Evolutionary conservation across 1,140 invertebrate genomes (phyloP), one percentile per base, ranked within the genome.

Genomic region (Liolophura sinensis): DNA sequence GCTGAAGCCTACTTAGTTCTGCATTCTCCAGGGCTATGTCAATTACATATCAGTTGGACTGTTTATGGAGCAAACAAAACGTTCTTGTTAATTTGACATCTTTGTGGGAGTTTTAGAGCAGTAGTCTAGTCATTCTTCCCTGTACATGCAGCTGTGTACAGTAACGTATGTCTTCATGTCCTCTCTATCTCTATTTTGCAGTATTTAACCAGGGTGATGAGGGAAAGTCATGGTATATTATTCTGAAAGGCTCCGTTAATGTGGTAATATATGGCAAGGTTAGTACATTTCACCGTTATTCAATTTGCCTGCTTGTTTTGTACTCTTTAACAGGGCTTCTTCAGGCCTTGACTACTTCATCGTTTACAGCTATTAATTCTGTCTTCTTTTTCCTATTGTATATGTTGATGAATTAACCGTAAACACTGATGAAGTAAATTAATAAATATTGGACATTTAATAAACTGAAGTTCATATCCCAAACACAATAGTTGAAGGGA

Each of bases 131-230:
- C 9, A 5, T 40, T 40, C 31, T 40, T 3, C 9, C 31, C 3
- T 40, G 31, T 9, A 40, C 31, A 40, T 3, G 31, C 9, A 9
- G 9, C 31, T 9, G 9, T 40, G 31, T 40, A 40, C 3, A 40
- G 9, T 40, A 5, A 40, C 3, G 31, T 40, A 40, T 40, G 3
- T 9, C 31, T 40, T 20, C 12, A 12, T 61, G 31, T 18, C 5
- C 15, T 16, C 14, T 64, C 14, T 75, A 62, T 76, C 67, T n/a
- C n/a, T n/a, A n/a, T 79, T 78, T 78, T 82, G 55, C 82, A 93
- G 92, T 95, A 75, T 95, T 95, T 82, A 92, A 92, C 79, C 93
- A 95, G 86, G 93, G 93, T 52, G 93, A 94, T 78, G 91, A 93
- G 81, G 93, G 93, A n/a, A 89, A 90, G 69, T 93, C 91, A 25